Evolutionary conservation across 2,113 vertebrate genomes (phyloP).

Genomic region (Paradoxurus hermaphroditus): DNA sequence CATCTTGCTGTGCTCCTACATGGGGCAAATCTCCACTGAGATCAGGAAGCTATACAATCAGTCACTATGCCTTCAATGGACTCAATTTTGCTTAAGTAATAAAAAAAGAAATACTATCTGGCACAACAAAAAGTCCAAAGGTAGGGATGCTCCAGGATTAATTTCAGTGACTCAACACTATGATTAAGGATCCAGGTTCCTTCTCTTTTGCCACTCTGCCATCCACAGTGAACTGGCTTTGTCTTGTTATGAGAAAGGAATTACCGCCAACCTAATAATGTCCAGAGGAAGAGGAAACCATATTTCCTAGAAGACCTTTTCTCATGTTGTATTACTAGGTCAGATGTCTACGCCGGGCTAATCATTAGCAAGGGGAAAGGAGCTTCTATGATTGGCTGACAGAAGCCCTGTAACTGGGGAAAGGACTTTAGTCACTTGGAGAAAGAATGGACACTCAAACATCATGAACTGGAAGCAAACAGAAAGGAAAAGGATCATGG

Average conservation of each 20-base stretch:
- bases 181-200: not conserved
- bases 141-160: not conserved
- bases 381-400: not conserved
- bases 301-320: not conserved
- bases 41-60: not conserved
- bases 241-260: not conserved
- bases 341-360: accelerated
- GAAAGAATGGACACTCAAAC: not conserved
- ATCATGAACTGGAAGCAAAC: not conserved
- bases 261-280: not conserved
- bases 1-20: not conserved
- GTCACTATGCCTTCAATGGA: not conserved
- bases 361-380: not conserved
- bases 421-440: not conserved
- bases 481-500: not conserved
- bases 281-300: not conserved
- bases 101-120: not conserved
- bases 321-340: not conserved
- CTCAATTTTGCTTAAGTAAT: not conserved
- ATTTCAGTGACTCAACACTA: not conserved
- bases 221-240: not conserved
- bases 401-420: not conserved
- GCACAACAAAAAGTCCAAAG: not conserved
- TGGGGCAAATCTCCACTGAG: not conserved
- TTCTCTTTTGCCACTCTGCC: not conserved